Conservation (phyloP, 2,888 invertebrate genomes). For the Caenorhabditis sinica region DNA sequence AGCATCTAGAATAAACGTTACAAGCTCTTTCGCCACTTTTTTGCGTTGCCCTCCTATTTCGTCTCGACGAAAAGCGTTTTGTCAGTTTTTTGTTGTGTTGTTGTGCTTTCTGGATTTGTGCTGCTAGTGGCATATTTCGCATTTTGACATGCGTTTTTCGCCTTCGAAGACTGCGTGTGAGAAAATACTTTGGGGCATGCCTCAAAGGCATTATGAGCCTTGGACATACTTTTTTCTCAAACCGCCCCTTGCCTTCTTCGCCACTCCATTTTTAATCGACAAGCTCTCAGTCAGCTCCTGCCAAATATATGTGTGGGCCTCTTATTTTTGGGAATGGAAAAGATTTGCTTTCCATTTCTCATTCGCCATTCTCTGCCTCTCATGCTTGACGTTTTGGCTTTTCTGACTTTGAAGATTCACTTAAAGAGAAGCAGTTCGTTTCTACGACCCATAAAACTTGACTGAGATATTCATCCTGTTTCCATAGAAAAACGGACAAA, state of each 20-base stretch:
- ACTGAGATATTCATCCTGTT: constrained; percentile 34
- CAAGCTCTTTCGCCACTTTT: constrained; percentile 65
- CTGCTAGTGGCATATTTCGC: constrained; percentile 32
- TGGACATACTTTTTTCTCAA: constrained; percentile 12
- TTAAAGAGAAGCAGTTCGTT: constrained; percentile 13
- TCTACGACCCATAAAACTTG: constrained; percentile 27
- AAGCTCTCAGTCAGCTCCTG: constrained; percentile 38
- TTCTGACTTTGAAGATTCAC: constrained; percentile 30
- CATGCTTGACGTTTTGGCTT: constrained; percentile 18
- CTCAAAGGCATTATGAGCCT: constrained; percentile 52
- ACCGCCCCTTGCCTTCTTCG: neutral
- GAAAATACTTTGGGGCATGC: constrained; percentile 41
- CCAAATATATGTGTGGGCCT: constrained; percentile 25
- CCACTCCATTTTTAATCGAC: constrained; percentile 46
- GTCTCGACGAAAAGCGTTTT: constrained; percentile 54
- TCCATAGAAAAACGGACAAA: constrained; percentile 40
- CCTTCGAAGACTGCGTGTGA: constrained; percentile 37
- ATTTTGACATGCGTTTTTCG: constrained; percentile 43
- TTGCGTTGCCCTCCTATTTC: constrained; percentile 34
- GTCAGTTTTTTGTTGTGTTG: constrained; percentile 38
- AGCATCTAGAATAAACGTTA: constrained; percentile 43
- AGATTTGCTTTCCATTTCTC: constrained; percentile 40
- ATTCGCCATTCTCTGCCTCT: neutral
- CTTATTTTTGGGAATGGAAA: constrained; percentile 13
- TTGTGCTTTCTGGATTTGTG: constrained; percentile 11